Evolutionary conservation across 2,797 vertebrate genomes (phyloP).

Genomic region (Alfaro cultratus): DNA sequence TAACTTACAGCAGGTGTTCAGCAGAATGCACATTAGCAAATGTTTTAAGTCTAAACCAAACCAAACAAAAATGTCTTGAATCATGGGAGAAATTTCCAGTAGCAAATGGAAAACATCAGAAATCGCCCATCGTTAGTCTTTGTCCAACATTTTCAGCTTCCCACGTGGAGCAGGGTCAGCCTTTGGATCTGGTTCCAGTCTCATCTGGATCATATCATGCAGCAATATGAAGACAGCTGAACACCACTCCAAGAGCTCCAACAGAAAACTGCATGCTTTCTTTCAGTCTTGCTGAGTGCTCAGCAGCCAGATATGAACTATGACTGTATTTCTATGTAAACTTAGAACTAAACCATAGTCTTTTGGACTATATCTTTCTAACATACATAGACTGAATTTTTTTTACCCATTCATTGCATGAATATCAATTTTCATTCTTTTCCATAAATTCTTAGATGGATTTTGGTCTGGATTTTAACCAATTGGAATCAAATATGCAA

Average conservation of each 20-base stretch:
- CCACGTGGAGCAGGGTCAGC: conserved; percentile 28
- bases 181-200: conserved; percentile 19
- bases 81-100: conserved; percentile 27
- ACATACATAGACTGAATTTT: background rate
- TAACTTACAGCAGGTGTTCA: conserved; percentile 56
- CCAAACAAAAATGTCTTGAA: conserved; percentile 40
- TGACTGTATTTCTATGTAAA: background rate
- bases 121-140: conserved; percentile 41
- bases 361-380: background rate
- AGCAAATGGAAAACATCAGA: conserved; percentile 38
- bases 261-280: conserved; percentile 10
- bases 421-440: background rate
- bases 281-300: conserved; percentile 8
- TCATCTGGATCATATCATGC: conserved; percentile 53
- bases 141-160: conserved; percentile 35
- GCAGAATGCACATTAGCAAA: conserved; percentile 40
- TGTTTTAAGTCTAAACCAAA: conserved; percentile 35
- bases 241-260: conserved; percentile 27
- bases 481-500: background rate
- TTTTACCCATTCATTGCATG: background rate
- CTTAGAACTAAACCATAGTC: background rate
- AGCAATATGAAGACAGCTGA: conserved; percentile 36
- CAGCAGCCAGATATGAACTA: conserved; percentile 7
- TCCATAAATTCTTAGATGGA: background rate
- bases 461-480: conserved; percentile 1